Percentiles rank a stretch among this genome's conserved stretches.
phyloP scores from a whole-genome alignment of 2,797 vertebrate species.

The Urosaurus nigricauda region DNA sequence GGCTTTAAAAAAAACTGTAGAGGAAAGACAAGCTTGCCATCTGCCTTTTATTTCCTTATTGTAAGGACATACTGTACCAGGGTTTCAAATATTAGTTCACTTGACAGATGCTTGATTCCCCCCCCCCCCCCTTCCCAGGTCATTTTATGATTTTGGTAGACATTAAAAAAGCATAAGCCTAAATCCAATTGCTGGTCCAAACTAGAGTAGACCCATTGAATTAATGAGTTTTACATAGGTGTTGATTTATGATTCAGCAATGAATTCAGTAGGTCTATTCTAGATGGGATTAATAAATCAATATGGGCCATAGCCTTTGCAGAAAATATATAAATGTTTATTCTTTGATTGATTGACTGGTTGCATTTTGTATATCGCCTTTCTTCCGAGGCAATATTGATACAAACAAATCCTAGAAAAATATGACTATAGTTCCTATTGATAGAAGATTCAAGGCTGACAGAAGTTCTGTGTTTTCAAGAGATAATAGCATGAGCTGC shows the following conservation, averaged over 20 bases:
- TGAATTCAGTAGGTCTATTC: too few relatives aligned
- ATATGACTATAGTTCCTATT: neutral
- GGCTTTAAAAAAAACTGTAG: constrained; percentile 42
- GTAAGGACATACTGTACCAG: neutral
- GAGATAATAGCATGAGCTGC: neutral
- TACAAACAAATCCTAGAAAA: neutral
- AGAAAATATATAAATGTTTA: constrained; percentile 21
- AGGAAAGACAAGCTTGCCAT: constrained; percentile 44
- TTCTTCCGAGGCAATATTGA: neutral
- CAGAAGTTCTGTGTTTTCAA: neutral
- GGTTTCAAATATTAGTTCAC: constrained; percentile 4
- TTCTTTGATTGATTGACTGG: neutral
- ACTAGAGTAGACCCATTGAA: too few relatives aligned
- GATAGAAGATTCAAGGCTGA: neutral
- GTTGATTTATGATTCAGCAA: too few relatives aligned
- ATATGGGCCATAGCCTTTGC: neutral
- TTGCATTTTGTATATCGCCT: neutral
- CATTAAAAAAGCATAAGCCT: neutral
- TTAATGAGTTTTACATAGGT: too few relatives aligned
- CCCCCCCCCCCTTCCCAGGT: neutral
- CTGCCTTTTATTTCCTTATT: constrained; percentile 49
- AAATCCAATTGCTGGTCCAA: too few relatives aligned
- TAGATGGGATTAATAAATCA: too few relatives aligned
- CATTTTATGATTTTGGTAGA: constrained; percentile 21
- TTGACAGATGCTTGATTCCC: constrained; percentile 18